Base-by-base conservation (phyloP, 2,113 vertebrate genomes). In the Salvelinus alpinus region DNA sequence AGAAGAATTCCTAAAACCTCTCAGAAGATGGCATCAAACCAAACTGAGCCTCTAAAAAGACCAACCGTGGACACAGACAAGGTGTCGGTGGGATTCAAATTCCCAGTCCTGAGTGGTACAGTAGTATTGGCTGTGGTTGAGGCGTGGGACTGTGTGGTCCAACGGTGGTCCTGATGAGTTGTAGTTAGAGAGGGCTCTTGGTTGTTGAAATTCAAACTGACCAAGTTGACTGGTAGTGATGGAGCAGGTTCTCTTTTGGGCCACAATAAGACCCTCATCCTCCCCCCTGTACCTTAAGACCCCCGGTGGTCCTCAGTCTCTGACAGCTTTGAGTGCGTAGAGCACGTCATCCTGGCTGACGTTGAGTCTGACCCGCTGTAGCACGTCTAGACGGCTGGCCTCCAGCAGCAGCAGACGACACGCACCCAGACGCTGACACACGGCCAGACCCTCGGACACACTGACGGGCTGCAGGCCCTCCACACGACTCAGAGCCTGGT, bases 321-420 rank as follows among this genome's bases (percentile, higher is more conserved):
- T 96, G 38, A 95, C 94, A 0, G 94, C 90, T 86, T 94, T 97
- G 72, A 99, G 92, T 0, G 96, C 97, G 4, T 93, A 98, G 27
- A 97, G 89, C 31, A 97, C 91, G 25, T 98, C 95, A 0, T 97
- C 95, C 87, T 96, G 96, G 90, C 95, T 97, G 70, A 97, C 80
- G 2, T 98, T 99, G 64, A 99, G 95, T 9, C 97, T 92, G 71
- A 99, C 92, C 0, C 95, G 91, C 84, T 93, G 90, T 4, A 96
- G 91, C 12, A 98, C 70, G 5, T 97, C 97, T 8, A 95, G 93
- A 5, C 67, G 92, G 71, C 94, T 95, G 59, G 95, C 71, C 70
- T 97, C 97, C 76, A 95, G 68, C 3, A 98, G 94, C 75, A 99
- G 90, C 0, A 99, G 85, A 68, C 96, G 93, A 81, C 93, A 96